Base-by-base conservation (phyloP, 2,888 invertebrate species). In the Drosophila hamatofila region DNA sequence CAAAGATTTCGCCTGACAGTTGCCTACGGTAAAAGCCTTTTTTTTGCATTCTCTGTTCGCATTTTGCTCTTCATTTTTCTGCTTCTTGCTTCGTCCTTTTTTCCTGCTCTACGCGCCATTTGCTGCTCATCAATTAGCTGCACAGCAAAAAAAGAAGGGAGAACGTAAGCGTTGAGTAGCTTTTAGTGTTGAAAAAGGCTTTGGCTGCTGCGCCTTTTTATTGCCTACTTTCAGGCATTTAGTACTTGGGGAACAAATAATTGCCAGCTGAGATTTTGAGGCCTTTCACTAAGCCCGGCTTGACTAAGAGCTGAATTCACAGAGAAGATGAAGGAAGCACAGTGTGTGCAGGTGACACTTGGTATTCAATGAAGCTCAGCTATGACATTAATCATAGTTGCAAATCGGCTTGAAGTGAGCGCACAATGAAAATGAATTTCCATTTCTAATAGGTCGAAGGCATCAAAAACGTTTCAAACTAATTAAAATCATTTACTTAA, bases 81-180 rank as follows among this genome's bases (percentile, higher is more conserved):
- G 27, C 14, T 25, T 35, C 25, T 14, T 44, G 23, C 9, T 18
- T 42, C 37, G 7, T 4, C 14, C 12, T 1, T 16, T 46, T 49
- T 33, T 46, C 59, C 33, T 64, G 9, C 42, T 9, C 35, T 21
- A 74, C 65, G 78, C 64, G 55, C 70, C 74, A 78, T 81, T 81
- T 78, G 78, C 76, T 74, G 81, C 78, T 81, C 89, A 84, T 84
- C 84, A 87, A 89, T 89, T 89, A 89, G 78, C 67, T 60, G 65
- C 81, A 51, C 35, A 62, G 39, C 48, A 39, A 33, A 30, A 30
- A 21, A 18, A 18, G 18, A 4, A 21, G 33, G 14, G 8, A n/a
- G 46, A 54, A 51, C 56, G 57, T 35, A 58, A 54, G 35, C 57
- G 63, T 64, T 81, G 89, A 84, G 84, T 86, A 83, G 89, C 89